phyloP scores from a whole-genome alignment of 2,113 vertebrate species.

The Corythornis vintsioides region DNA sequence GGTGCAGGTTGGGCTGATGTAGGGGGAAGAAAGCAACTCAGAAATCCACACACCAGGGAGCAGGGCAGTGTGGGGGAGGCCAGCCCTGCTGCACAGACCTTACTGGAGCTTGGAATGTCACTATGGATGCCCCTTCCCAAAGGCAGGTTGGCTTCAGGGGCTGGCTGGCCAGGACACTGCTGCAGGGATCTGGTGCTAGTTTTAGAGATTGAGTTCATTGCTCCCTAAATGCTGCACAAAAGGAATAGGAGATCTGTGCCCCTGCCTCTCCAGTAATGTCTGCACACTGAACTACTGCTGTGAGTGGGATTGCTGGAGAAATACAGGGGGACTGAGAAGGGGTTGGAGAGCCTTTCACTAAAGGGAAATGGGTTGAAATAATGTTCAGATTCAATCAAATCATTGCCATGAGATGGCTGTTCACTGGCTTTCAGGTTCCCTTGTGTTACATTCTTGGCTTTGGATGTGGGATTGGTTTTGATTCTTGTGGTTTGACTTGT shows the following conservation, averaged over 20 bases:
- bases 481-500: conserved; percentile 11
- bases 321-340: background rate
- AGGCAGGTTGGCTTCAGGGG: background rate
- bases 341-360: background rate
- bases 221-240: background rate
- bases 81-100: background rate
- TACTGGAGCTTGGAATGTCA: background rate
- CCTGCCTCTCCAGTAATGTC: background rate
- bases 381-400: background rate
- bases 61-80: background rate
- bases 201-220: fast-evolving
- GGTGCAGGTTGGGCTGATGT: background rate
- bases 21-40: background rate
- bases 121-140: background rate
- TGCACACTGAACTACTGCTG: background rate
- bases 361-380: background rate
- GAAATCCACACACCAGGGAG: background rate
- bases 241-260: background rate
- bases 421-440: background rate
- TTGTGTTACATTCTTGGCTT: background rate
- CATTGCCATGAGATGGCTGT: background rate
- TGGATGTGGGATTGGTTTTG: background rate
- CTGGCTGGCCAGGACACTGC: background rate
- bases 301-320: background rate
- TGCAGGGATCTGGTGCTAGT: background rate